These are phyloP conservation scores for Drosophila nannoptera DNA, from an alignment of 1,140 invertebrate species.

Conservation along the genomic window DNA sequence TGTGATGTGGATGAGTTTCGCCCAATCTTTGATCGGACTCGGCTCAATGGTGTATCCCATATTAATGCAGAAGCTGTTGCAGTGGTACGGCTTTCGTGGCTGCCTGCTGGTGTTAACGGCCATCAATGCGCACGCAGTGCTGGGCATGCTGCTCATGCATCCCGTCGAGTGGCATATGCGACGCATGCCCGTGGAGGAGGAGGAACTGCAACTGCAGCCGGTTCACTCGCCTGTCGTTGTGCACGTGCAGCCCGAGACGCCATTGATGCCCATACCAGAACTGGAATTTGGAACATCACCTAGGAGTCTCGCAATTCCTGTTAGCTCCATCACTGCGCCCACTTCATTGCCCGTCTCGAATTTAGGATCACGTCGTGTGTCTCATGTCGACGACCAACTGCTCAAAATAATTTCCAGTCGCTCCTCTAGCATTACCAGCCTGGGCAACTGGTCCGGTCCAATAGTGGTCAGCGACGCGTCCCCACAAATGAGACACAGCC, in stretches of 20 bases:
- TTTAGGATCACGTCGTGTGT: slow-evolving; percentile 38
- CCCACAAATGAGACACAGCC: slow-evolving; percentile 67
- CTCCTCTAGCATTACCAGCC: slow-evolving; percentile 74
- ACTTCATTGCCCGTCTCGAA: slow-evolving; percentile 1
- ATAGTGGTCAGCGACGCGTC: slow-evolving; percentile 73
- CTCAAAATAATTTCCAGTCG: slow-evolving; percentile 52
- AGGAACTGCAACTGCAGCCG: slow-evolving; percentile 67
- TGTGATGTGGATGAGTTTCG: slow-evolving; percentile 82
- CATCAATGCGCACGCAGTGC: slow-evolving; percentile 82
- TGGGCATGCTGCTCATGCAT: slow-evolving; percentile 83
- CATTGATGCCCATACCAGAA: slow-evolving; percentile 24
- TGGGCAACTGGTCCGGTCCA: slow-evolving; percentile 78
- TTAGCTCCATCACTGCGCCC: too few relatives aligned
- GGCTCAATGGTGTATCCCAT: slow-evolving; percentile 82
- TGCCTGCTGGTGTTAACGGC: slow-evolving; percentile 82
- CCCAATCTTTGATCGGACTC: slow-evolving; percentile 82
- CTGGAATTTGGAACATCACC: not conserved
- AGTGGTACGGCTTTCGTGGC: slow-evolving; percentile 82
- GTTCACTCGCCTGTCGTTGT: slow-evolving; percentile 27
- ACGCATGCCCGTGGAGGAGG: slow-evolving; percentile 64
- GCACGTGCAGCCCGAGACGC: slow-evolving; percentile 58
- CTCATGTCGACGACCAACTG: slow-evolving; percentile 51
- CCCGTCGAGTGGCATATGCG: slow-evolving; percentile 86
- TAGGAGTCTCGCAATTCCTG: not conserved
- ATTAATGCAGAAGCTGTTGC: slow-evolving; percentile 80